These are phyloP conservation scores for Tribolium madens DNA, from an alignment of 1,140 invertebrate genomes.

Conservation along the genomic window DNA sequence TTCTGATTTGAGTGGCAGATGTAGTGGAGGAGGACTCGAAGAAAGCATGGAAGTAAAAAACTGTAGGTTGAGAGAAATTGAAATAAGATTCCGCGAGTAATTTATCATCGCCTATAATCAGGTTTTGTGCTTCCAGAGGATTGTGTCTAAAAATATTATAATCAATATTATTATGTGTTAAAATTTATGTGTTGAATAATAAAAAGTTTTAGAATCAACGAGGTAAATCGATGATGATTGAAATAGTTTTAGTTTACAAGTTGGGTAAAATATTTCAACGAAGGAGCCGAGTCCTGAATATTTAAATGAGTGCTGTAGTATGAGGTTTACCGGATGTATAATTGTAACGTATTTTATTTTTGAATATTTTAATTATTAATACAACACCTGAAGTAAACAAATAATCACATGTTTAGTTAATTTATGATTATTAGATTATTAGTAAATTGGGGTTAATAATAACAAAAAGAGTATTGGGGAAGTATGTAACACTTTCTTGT, in stretches of 20 bases:
- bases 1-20: conserved; percentile 66
- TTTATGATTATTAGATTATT: not conserved
- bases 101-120: conserved; percentile 68
- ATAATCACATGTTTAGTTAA: not conserved
- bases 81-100: conserved; percentile 68
- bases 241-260: too few relatives aligned
- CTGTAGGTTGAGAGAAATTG: conserved; percentile 68
- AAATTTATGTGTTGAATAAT: too few relatives aligned
- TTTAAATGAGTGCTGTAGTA: too few relatives aligned
- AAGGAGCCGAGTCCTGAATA: too few relatives aligned
- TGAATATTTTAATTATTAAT: not conserved
- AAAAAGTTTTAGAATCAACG: too few relatives aligned
- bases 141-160: conserved; percentile 66
- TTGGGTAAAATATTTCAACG: too few relatives aligned
- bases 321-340: too few relatives aligned
- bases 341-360: not conserved
- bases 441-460: not conserved
- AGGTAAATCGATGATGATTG: too few relatives aligned
- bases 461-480: not conserved
- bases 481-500: not conserved
- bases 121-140: conserved; percentile 65
- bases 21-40: conserved; percentile 68
- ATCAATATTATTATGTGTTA: too few relatives aligned
- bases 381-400: not conserved
- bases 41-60: conserved; percentile 71